Evolutionary conservation across 2,888 invertebrate genomes (phyloP).

Genomic region (Drosophila austrosaltans): DNA sequence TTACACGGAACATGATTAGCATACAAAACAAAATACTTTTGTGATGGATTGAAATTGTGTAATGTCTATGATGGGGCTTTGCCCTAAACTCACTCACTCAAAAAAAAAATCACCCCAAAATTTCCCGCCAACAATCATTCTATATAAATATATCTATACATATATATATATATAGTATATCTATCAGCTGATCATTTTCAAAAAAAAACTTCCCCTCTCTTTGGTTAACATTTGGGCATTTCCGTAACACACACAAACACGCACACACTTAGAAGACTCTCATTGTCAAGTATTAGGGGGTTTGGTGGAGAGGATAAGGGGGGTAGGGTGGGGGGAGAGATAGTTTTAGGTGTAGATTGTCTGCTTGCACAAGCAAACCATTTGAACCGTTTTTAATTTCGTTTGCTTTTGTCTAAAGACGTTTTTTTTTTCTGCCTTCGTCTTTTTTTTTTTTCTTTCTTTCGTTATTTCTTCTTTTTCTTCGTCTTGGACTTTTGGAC

Average conservation of each 20-base stretch:
- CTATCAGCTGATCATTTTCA: background rate
- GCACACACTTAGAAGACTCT: background rate
- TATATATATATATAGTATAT: no score
- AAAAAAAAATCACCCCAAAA: background rate
- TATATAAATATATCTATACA: background rate
- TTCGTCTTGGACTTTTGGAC: constrained; percentile 59
- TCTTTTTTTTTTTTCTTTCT: constrained; percentile 29
- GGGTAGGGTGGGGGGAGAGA: background rate
- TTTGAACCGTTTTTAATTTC: constrained; percentile 76
- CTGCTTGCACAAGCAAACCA: constrained; percentile 67
- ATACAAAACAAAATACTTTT: background rate
- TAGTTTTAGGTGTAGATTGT: constrained; percentile 46
- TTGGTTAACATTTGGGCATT: background rate
- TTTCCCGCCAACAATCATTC: background rate
- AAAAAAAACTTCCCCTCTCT: constrained; percentile 3
- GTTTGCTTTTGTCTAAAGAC: constrained; percentile 68
- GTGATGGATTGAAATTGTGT: background rate
- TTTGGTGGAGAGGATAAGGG: background rate
- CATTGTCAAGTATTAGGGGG: background rate
- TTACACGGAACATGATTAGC: constrained; percentile 15
- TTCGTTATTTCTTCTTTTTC: constrained; percentile 29
- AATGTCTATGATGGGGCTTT: background rate
- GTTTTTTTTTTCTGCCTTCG: constrained; percentile 33
- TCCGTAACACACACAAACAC: constrained; percentile 21
- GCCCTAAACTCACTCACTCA: background rate